Base-by-base conservation (phyloP, 2,113 vertebrate species). In the Mastomys coucha region DNA sequence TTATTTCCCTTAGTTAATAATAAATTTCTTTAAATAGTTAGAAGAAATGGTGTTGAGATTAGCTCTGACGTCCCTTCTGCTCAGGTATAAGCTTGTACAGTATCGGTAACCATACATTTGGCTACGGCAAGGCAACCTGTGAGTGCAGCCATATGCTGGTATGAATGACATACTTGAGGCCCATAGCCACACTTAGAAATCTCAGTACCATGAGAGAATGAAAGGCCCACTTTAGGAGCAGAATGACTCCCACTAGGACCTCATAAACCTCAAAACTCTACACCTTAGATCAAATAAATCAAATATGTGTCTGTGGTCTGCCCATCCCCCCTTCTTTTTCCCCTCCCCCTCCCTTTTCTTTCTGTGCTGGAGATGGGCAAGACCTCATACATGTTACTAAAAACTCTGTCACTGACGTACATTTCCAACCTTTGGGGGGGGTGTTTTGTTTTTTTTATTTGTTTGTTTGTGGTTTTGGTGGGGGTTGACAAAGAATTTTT, bases 1-100 rank as follows among this genome's bases (percentile, higher is more conserved):
- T 96, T 88, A 92, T 92, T 94, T 94, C 96, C 53, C 31, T 88
- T 70, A 63, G 53, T 88, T 92, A 88, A 88, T 73, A 92, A 93
- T 86, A 89, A 77, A 91, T 39, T 75, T 36, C 76, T 95, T 94
- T 81, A 96, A 65, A 88, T 65, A 7, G 9, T 45, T 95, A 8
- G 88, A 89, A 93, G 84, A 94, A 93, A 88, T 89, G 31, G 80
- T 92, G 42, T 88, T 90, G 91, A 93, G 92, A 93, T 93, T 75
- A 84, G 36, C 70, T 95, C 81, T 95, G 77, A 56, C 70, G 95
- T 56, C 63, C 45, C 87, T 93, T 95, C 95, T 96, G 65, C 72
- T 93, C 95, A 95, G 91, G 93, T 96, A 92, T 88, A 93, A 91
- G 95, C 11, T 90, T 96, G n/a, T 22, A 90, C 33, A 81, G 80